phyloP scores from a whole-genome alignment of 1,140 invertebrate species.

The Pseudobourletiella spinata region DNA sequence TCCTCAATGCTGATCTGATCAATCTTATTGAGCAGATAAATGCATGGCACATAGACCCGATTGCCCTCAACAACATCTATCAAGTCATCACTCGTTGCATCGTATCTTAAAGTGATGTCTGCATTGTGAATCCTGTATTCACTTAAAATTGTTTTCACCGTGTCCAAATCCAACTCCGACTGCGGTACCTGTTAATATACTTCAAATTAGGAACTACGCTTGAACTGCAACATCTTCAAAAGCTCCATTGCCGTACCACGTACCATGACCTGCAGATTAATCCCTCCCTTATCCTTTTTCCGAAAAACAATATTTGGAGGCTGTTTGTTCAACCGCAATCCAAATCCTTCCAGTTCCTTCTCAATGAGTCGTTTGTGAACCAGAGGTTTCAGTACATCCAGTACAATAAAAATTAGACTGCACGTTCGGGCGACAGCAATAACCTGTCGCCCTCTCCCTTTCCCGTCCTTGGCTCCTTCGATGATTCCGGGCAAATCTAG shows the following conservation, averaged over 20 bases:
- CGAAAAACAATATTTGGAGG: constrained; percentile 95
- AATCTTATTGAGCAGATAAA: constrained; percentile 98
- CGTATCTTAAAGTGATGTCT: constrained; percentile 86
- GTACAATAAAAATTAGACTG: constrained; percentile 94
- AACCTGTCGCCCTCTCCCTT: constrained; percentile 96
- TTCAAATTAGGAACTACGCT: neutral
- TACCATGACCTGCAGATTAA: constrained; percentile 83
- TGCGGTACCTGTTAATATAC: constrained; percentile 73
- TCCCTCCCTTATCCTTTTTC: constrained; percentile 95
- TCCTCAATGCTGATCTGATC: constrained; percentile 93
- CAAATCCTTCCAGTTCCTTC: constrained; percentile 82
- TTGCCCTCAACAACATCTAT: constrained; percentile 99
- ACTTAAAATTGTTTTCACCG: constrained; percentile 89
- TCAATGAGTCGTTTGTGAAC: constrained; percentile 93
- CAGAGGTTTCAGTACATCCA: constrained; percentile 95
- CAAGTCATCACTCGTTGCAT: constrained; percentile 93
- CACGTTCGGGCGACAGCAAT: constrained; percentile 98
- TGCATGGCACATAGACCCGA: constrained; percentile 94
- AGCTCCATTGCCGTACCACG: neutral
- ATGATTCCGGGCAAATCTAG: constrained; percentile 99
- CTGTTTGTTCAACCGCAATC: constrained; percentile 76
- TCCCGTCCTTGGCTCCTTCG: constrained; percentile 99
- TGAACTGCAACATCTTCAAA: no score
- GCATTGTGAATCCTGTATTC: constrained; percentile 99
- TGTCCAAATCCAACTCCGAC: constrained; percentile 88